phyloP scores from a whole-genome alignment of 1,140 invertebrate species.

The Heliconius nattereri region DNA sequence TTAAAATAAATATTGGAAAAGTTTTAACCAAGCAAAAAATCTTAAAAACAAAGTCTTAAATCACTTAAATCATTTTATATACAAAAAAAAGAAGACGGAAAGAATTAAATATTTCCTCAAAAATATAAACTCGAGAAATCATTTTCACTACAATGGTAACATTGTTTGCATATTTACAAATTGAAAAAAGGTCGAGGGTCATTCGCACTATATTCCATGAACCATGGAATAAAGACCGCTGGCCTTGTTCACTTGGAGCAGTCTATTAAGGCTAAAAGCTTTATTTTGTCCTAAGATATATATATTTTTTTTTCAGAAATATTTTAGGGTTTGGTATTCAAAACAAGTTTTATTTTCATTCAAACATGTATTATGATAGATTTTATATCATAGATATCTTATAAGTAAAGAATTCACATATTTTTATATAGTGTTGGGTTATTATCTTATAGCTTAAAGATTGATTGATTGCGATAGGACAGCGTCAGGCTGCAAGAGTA shows the following conservation, averaged over 20 bases:
- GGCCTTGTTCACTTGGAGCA: conserved; percentile 26
- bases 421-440: too few species aligned
- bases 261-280: conserved; percentile 30
- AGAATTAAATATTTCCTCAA: not conserved
- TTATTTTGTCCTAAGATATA: conserved; percentile 22
- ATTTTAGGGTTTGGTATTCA: not conserved
- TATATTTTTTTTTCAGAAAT: not conserved
- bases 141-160: conserved; percentile 1
- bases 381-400: too few species aligned
- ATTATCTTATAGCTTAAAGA: too few species aligned
- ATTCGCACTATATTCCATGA: conserved; percentile 24
- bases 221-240: conserved; percentile 34
- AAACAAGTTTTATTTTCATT: not conserved
- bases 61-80: not conserved
- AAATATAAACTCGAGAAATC: not conserved
- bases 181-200: conserved; percentile 39
- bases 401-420: too few species aligned
- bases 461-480: too few species aligned
- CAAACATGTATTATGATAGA: too few species aligned
- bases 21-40: not conserved
- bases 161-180: conserved; percentile 33
- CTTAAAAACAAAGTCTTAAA: not conserved
- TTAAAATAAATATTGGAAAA: too few species aligned
- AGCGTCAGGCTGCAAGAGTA: too few species aligned
- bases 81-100: not conserved